A percentile compares a stretch with the other conserved stretches of the same genome.
Conservation (phyloP, 2,797 vertebrate genomes). For the Petrocephalus schoutedeni region DNA sequence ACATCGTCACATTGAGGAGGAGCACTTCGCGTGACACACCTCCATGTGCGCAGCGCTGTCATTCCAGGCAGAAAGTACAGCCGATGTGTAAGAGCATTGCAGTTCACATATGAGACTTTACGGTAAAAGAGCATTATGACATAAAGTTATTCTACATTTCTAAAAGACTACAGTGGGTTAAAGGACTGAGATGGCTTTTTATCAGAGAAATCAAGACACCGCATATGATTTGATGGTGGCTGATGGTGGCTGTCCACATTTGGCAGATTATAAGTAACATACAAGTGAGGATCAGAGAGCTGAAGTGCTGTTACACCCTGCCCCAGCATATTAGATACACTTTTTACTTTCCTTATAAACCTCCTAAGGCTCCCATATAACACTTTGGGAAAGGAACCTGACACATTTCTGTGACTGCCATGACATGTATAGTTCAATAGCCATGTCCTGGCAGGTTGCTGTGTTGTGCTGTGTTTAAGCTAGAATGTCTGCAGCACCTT, state of each 20-base stretch:
- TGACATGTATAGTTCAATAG: neutral
- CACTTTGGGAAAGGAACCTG: neutral
- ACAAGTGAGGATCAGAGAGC: neutral
- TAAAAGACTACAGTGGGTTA: neutral
- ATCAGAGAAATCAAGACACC: neutral
- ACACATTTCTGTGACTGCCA: neutral
- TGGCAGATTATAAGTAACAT: neutral
- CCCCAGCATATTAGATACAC: neutral
- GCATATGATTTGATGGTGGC: neutral
- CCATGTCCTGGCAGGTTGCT: neutral
- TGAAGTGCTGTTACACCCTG: neutral
- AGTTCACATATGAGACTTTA: neutral
- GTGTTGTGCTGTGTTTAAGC: neutral
- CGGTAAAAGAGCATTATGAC: neutral
- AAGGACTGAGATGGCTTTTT: neutral
- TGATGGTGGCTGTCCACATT: neutral
- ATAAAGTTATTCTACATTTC: neutral
- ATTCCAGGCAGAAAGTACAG: neutral
- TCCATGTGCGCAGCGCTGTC: neutral
- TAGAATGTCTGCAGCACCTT: neutral
- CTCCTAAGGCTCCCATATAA: neutral
- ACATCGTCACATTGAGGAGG: neutral
- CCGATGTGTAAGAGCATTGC: neutral
- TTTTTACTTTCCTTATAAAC: neutral
- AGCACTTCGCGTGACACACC: neutral